A percentile compares a stretch with the other conserved stretches of the same genome.
phyloP scores from a whole-genome alignment of 2,113 vertebrate genomes.

The Colius striatus region DNA sequence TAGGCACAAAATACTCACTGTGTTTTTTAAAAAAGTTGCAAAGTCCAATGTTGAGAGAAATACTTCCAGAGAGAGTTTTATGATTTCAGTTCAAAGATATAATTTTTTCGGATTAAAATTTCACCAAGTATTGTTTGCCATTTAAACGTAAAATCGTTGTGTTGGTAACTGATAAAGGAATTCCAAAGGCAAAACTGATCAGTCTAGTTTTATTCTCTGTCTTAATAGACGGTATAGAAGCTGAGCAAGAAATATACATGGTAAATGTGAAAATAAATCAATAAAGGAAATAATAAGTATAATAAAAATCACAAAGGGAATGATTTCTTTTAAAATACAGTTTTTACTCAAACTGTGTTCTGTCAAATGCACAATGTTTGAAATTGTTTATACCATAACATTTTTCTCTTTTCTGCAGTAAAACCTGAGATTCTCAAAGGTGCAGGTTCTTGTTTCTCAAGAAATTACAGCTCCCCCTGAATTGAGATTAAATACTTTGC shows the following conservation, averaged over 20 bases:
- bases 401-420: background rate
- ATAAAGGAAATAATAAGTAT: background rate
- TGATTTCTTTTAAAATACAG: background rate
- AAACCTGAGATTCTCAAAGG: background rate
- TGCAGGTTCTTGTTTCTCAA: background rate
- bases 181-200: background rate
- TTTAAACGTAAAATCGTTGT: background rate
- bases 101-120: background rate
- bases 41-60: background rate
- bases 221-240: background rate
- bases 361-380: background rate
- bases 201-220: background rate
- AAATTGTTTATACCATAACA: background rate
- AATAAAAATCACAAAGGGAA: background rate
- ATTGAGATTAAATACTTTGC: background rate
- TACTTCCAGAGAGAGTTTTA: background rate
- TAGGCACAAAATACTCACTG: background rate
- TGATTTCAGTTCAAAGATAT: background rate
- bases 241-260: background rate
- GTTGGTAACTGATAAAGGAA: background rate
- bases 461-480: background rate
- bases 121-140: background rate
- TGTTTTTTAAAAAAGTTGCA: background rate
- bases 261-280: background rate
- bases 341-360: background rate